phyloP scores from a whole-genome alignment of 2,113 vertebrate genomes.

The Mesocricetus auratus region DNA sequence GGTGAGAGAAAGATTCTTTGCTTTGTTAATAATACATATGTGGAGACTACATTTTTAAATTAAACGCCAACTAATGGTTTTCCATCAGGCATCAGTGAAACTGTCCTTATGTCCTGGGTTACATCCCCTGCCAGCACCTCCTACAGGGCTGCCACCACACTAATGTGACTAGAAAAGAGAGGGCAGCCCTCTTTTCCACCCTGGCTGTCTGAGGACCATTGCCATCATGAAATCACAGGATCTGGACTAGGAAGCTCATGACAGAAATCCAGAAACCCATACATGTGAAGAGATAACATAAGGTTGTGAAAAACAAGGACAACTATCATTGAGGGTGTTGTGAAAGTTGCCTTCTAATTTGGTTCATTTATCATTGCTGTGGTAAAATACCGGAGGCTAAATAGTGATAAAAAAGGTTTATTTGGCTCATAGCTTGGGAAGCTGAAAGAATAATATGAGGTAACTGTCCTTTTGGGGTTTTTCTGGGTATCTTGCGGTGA shows the following conservation, averaged over 20 bases:
- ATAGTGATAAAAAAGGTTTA: not conserved
- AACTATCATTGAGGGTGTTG: not conserved
- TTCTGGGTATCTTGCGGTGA: not conserved
- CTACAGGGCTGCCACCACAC: not conserved
- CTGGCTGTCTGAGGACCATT: not conserved
- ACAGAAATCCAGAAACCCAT: not conserved
- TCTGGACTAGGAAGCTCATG: not conserved
- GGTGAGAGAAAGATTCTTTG: constrained; percentile 30
- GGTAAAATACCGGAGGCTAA: not conserved
- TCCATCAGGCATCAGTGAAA: no score
- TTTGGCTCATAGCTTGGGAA: not conserved
- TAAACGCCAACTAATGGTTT: not conserved
- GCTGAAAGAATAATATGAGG: not conserved
- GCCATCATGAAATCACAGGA: not conserved
- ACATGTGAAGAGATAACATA: not conserved
- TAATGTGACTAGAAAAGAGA: not conserved
- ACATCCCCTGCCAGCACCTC: not conserved
- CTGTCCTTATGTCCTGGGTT: no score
- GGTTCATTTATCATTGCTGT: not conserved
- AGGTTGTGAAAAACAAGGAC: not conserved
- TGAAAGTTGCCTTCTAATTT: not conserved
- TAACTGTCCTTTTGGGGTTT: not conserved
- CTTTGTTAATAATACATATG: not conserved
- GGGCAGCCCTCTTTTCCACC: not conserved
- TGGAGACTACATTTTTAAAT: not conserved